phyloP scores from a whole-genome alignment of 2,113 vertebrate species.

The Anhinga rufa region DNA sequence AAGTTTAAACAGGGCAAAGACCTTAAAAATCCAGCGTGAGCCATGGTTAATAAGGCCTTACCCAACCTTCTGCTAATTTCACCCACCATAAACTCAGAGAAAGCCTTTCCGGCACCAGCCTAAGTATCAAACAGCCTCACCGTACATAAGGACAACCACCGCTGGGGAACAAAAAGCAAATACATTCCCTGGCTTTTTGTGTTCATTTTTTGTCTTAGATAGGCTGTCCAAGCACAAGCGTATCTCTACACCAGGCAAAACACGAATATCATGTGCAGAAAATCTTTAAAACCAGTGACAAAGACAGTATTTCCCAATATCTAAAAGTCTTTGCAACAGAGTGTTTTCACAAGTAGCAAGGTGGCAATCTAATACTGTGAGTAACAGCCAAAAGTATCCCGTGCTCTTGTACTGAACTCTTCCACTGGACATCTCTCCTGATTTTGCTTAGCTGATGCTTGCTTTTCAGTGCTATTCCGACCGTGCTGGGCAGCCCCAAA shows the following conservation, averaged over 20 bases:
- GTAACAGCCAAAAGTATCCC: background rate
- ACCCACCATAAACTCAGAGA: background rate
- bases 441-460: background rate
- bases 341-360: background rate
- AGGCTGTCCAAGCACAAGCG: fast-evolving
- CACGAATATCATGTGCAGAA: background rate
- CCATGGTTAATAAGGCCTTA: background rate
- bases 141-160: background rate
- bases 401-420: background rate
- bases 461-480: background rate
- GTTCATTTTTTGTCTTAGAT: background rate
- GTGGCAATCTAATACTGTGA: background rate
- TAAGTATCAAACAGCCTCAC: background rate
- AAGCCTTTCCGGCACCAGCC: background rate
- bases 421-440: background rate
- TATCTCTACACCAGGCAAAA: background rate
- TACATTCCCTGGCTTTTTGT: background rate
- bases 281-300: background rate
- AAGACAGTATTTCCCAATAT: background rate
- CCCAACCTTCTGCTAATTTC: background rate
- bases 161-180: background rate
- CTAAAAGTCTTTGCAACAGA: background rate
- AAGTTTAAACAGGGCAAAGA: background rate
- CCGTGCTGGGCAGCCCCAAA: background rate
- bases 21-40: background rate